Base-by-base conservation (phyloP, 2,113 vertebrate genomes). In the Phoenicopterus ruber region DNA sequence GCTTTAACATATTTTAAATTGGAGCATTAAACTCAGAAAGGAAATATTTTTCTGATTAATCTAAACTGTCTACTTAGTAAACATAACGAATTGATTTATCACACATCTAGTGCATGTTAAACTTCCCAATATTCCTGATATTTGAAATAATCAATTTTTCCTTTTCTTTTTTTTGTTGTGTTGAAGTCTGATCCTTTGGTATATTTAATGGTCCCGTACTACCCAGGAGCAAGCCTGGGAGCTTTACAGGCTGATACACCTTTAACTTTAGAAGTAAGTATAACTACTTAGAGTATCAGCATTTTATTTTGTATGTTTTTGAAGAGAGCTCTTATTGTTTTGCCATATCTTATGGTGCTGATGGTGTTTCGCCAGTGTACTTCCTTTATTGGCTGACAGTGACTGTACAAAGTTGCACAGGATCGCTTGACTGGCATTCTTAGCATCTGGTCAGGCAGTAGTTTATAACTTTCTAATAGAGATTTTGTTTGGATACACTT, bases 161-260 rank as follows among this genome's bases (percentile, higher is more conserved):
- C 74, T 42, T 66, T 29, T 32, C 70, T 94, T 38, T 47, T 79
- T 72, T 44, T 42, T 42, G 12, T 42, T 42, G 12, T 81, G 26
- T 63, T 83, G 4, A 82, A 99, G 98, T 98, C 97, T 76, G 98
- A 99, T 95, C 98, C 98, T 76, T 77, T 99, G 82, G 97, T 97
- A 17, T 99, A 99, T 91, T 82, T 99, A 86, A 98, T 98, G 98
- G 97, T 98, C n/a, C 98, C 98, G 0, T 98, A 98, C 92, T 98
- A 98, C 78, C 96, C 97, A 50, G 97, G 94, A 77, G 98, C 98
- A 92, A 98, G 95, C 93, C 90, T 99, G 72, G 93, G 65, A 70
- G 74, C 94, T 80, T 22, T 98, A 84, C 98, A 99, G 87, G 95
- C 97, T 83, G 97, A 47, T 52, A 57, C 78, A 57, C 98, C 98